phyloP scores from a whole-genome alignment of 2,113 vertebrate genomes.

The Calonectris borealis region DNA sequence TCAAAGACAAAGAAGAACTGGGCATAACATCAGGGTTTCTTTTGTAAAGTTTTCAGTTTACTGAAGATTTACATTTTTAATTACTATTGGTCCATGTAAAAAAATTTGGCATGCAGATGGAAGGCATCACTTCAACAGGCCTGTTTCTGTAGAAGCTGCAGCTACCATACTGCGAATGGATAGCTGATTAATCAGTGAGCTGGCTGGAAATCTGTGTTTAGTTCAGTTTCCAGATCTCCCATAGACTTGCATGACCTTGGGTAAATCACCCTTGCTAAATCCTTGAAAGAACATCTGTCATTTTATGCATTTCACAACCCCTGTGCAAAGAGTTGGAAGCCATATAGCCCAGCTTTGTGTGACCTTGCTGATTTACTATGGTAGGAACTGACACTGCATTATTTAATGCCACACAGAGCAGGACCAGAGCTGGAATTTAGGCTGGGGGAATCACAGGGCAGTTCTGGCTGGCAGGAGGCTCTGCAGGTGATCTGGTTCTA shows the following conservation, averaged over 20 bases:
- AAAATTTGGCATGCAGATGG: neutral
- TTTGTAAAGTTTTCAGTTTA: neutral
- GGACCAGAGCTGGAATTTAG: neutral
- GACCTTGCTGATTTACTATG: neutral
- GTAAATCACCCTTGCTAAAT: neutral
- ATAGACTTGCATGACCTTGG: neutral
- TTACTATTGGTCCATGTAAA: neutral
- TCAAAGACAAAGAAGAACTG: neutral
- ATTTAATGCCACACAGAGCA: neutral
- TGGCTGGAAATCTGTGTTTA: neutral
- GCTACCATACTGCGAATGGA: neutral
- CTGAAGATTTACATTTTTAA: conserved; percentile 8
- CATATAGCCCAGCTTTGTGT: neutral
- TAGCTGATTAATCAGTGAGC: conserved; percentile 10
- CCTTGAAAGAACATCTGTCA: neutral
- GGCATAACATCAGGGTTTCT: neutral
- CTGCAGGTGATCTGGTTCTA: neutral
- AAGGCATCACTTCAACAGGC: neutral
- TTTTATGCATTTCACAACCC: neutral
- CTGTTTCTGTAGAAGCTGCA: neutral
- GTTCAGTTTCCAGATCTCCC: neutral
- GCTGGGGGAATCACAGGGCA: neutral
- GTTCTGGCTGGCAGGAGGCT: neutral
- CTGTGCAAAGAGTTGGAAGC: neutral
- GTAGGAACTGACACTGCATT: neutral